Base-by-base conservation (phyloP, 1,140 invertebrate genomes). In the Plutomurus gul region DNA sequence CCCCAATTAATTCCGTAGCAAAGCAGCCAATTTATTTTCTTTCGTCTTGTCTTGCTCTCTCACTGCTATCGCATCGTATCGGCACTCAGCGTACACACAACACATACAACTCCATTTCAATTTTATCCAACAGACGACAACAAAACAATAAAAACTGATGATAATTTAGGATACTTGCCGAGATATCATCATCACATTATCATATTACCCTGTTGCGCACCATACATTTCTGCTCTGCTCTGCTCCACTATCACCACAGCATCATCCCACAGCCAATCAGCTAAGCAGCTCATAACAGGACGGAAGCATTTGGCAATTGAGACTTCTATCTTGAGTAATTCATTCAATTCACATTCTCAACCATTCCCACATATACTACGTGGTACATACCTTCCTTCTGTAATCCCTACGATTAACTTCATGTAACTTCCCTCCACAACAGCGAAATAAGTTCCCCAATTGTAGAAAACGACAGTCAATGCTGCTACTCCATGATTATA, bases 261-360 rank as follows among this genome's bases (percentile, higher is more conserved):
- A 65, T 65, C 56, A 65, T 65, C 27, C 56, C 56, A n/a, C n/a
- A 30, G 56, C 56, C 56, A 65, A 65, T 65, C 56, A 65, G 56
- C 56, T 65, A 65, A 65, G 36, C 56, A 65, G 56, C 30, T 33
- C 27, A 65, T 65, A 65, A 65, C 56, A 65, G 25, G 56, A 65
- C 56, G 56, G 56, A 65, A 65, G 56, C 56, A 65, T 65, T 65
- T 65, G 56, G 56, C 56, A 65, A 65, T 65, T 65, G 56, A 65
- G 56, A 33, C 56, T 65, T 65, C 27, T 65, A 65, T 65, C 56
- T 65, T 65, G n/a, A 65, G 36, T 27, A 65, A 65, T 65, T 30
- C 56, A 65, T 65, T 30, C 25, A 25, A 33, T 65, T 65, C 56
- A 65, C 56, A 65, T 65, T 65, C 56, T n/a, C 25, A 65, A 65